Percentiles rank a stretch among this genome's conserved stretches.
These are phyloP conservation scores for Torymus aiolomorphi DNA, from an alignment of 2,888 invertebrate genomes.

Conservation along the genomic window DNA sequence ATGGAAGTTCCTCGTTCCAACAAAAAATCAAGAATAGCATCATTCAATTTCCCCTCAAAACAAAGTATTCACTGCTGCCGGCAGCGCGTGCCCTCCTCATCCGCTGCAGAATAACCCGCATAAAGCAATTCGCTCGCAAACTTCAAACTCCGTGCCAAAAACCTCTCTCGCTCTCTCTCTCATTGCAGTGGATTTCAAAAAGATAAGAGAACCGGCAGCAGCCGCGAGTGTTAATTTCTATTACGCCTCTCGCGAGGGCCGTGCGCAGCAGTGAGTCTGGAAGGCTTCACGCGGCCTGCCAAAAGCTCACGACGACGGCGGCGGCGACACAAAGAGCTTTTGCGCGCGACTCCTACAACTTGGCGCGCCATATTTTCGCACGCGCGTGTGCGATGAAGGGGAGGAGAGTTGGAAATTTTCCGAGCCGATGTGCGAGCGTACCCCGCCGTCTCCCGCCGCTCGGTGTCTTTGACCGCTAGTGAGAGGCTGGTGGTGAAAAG, in stretches of 20 bases:
- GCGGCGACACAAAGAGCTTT: constrained; percentile 37
- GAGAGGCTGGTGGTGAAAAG: too few relatives aligned
- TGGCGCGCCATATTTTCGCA: neutral
- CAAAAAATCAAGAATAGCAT: too few relatives aligned
- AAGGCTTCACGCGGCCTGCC: constrained; percentile 59
- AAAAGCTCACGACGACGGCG: constrained; percentile 39
- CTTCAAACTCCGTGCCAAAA: too few relatives aligned
- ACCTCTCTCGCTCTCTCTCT: too few relatives aligned
- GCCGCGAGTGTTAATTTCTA: constrained; percentile 5
- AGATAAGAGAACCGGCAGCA: constrained; percentile 3
- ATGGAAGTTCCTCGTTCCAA: too few relatives aligned
- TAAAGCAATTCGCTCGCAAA: too few relatives aligned
- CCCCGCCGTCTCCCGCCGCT: too few relatives aligned
- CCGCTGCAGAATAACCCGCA: too few relatives aligned
- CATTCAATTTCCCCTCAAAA: too few relatives aligned
- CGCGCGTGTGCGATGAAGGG: neutral
- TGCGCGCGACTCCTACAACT: neutral
- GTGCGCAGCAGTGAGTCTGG: constrained; percentile 56
- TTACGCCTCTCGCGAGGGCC: neutral
- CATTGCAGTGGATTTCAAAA: constrained; percentile 1
- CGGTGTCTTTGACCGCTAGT: too few relatives aligned
- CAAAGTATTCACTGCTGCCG: too few relatives aligned
- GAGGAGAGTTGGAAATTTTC: constrained; percentile 36
- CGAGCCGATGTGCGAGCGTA: neutral
- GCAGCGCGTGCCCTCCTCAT: too few relatives aligned